Percentiles rank a stretch among this genome's conserved stretches.
These are phyloP conservation scores for Prosapia bicincta DNA, from an alignment of 2,888 invertebrate genomes.

Conservation along the genomic window DNA sequence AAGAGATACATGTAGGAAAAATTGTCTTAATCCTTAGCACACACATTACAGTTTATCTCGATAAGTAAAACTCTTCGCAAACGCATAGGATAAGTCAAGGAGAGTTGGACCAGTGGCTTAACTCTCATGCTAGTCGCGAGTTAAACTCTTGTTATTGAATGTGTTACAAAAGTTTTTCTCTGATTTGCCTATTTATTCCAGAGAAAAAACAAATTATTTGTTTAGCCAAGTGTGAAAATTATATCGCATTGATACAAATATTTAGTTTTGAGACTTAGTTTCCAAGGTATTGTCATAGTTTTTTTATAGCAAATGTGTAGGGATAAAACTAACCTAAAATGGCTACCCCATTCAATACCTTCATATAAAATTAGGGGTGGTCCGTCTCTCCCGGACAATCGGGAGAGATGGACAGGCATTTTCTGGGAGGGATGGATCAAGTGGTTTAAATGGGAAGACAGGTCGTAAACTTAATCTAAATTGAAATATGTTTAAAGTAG, in stretches of 20 bases:
- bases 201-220: not conserved
- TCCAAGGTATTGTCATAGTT: not conserved
- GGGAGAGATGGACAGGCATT: too few species aligned
- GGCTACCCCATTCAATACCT: not conserved
- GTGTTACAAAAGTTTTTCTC: not conserved
- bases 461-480: not conserved
- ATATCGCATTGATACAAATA: not conserved
- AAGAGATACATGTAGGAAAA: too few species aligned
- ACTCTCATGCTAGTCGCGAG: not conserved
- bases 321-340: not conserved
- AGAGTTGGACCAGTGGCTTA: not conserved
- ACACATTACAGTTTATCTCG: too few species aligned
- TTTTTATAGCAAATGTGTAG: not conserved
- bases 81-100: not conserved
- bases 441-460: not conserved
- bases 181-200: not conserved
- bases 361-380: not conserved
- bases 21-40: too few species aligned
- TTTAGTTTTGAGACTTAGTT: not conserved
- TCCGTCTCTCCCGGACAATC: conserved; percentile 3
- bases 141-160: not conserved
- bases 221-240: not conserved
- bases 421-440: conserved; percentile 2
- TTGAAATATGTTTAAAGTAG: not conserved
- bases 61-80: too few species aligned